Evolutionary conservation across 2,888 invertebrate species (phyloP), one percentile per base, ranked within the genome.

Genomic region (Athripsodes cinereus): DNA sequence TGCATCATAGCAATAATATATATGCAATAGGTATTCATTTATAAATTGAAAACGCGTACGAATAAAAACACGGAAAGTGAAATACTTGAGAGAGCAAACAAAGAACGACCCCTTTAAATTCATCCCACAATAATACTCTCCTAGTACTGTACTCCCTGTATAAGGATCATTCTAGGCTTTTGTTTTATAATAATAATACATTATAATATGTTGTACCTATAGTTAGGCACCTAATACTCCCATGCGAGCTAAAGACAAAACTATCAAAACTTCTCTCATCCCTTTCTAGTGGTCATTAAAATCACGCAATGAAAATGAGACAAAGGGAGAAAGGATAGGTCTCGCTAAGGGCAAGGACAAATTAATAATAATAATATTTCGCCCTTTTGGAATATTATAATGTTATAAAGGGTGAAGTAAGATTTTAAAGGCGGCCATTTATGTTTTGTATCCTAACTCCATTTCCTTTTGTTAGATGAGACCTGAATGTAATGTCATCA

Each of bases 291-390:
- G 49, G 35, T 21, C 47, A 22, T 18, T 13, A 22, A 26, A 11
- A 40, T 26, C 26, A 51, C 44, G 52, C n/a, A 21, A 35, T 21
- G 53, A 44, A 40, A 59, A 22, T 11, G 57, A 49, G 62, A 57
- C 49, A 18, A 31, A 50, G 48, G 31, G 40, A 49, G 60, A 53
- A 56, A 57, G 56, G n/a, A n/a, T n/a, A 46, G 53, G 34, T 44
- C 46, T 53, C 51, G 56, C 57, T 40, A 20, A 35, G 53, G 52
- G 58, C 56, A 57, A 60, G 58, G 60, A 60, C 60, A 60, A 62
- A 62, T 62, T 62, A 62, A 62, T 62, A n/a, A n/a, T n/a, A n/a
- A n/a, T n/a, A 62, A 55, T 58, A 51, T 56, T 55, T 53, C 47
- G 34, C 22, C 44, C 46, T 13, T 16, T 11, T 13, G 3, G n/a